A percentile compares a stretch with the other conserved stretches of the same genome.
Evolutionary conservation across 2,113 vertebrate species (phyloP).

Genomic region (Setophaga coronata): DNA sequence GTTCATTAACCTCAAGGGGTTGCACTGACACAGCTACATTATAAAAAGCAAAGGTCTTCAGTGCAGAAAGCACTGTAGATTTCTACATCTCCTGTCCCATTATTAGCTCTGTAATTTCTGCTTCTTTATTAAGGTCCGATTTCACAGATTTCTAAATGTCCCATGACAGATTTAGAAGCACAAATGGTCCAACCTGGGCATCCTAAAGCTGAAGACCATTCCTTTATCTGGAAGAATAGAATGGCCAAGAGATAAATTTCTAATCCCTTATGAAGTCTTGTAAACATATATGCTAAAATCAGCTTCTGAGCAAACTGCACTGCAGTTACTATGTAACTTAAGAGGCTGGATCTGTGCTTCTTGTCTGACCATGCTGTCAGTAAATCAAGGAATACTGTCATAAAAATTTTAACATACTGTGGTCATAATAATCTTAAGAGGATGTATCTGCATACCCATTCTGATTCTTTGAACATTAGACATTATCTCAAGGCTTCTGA

Average conservation of each 20-base stretch:
- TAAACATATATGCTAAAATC: not conserved
- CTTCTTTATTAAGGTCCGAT: not conserved
- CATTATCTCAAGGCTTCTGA: not conserved
- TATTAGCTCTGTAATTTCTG: not conserved
- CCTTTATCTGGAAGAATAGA: not conserved
- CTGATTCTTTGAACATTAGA: not conserved
- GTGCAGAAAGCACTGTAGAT: not conserved
- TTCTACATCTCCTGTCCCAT: not conserved
- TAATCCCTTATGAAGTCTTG: not conserved
- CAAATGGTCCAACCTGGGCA: not conserved
- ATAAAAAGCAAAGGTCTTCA: not conserved
- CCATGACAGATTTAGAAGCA: not conserved
- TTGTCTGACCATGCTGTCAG: not conserved
- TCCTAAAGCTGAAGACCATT: not conserved
- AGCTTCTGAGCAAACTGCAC: not conserved
- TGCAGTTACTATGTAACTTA: not conserved
- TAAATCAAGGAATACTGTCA: not conserved
- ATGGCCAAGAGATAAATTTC: not conserved
- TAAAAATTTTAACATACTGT: not conserved
- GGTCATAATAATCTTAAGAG: not conserved
- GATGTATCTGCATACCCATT: not conserved
- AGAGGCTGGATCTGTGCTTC: not conserved
- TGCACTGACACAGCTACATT: not conserved
- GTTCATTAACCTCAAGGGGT: not conserved
- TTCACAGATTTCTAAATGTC: not conserved